phyloP scores from a whole-genome alignment of 2,113 vertebrate species.

The Cettia cetti region DNA sequence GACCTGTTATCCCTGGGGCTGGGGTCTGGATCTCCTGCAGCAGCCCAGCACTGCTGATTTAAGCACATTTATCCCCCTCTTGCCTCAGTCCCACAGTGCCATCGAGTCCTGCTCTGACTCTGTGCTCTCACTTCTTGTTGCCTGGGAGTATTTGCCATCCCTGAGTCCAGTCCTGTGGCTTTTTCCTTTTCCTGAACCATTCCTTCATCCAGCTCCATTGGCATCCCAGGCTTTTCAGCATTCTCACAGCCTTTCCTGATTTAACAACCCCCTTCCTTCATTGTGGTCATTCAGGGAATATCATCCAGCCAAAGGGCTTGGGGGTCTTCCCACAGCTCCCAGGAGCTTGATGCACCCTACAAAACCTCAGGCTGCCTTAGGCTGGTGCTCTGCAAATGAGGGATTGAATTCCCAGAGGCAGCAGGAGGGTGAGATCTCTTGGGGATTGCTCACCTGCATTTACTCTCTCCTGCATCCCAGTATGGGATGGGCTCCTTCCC shows the following conservation, averaged over 20 bases:
- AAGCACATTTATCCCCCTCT: background rate
- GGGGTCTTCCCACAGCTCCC: background rate
- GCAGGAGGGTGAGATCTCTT: background rate
- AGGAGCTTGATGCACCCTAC: background rate
- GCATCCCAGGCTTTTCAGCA: accelerated
- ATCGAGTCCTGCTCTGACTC: background rate
- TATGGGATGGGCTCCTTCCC: background rate
- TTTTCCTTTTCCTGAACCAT: background rate
- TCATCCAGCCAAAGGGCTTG: background rate
- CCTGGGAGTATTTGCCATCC: background rate
- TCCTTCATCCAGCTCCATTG: background rate
- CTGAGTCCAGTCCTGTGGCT: background rate
- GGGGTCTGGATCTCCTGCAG: background rate
- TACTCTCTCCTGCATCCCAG: too few relatives aligned
- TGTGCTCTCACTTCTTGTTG: background rate
- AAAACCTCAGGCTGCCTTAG: background rate
- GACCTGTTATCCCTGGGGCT: background rate
- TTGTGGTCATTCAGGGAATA: background rate
- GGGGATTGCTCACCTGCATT: background rate
- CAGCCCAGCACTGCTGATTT: background rate
- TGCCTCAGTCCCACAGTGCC: background rate
- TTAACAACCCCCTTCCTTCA: background rate
- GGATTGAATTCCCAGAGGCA: background rate
- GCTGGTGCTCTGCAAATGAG: background rate
- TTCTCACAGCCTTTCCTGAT: background rate